Conservation (phyloP, 2,888 invertebrate genomes). For the Pheosia tremula region DNA sequence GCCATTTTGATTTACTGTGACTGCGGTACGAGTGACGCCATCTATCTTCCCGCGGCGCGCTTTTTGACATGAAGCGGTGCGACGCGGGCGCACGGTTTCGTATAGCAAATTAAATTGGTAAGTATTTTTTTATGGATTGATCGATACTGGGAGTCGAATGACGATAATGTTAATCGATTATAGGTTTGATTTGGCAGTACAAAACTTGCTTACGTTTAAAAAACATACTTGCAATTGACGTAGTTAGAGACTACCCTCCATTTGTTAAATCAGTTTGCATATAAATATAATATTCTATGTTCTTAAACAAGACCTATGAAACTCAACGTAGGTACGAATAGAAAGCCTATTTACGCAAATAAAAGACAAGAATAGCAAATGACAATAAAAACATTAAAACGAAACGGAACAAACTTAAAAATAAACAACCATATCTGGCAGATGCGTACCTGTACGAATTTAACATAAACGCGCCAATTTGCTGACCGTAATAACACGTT, state of each 20-base stretch:
- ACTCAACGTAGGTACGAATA: too few species aligned
- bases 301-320: too few species aligned
- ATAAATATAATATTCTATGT: too few species aligned
- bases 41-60: conserved; percentile 49
- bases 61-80: conserved; percentile 39
- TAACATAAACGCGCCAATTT: conserved; percentile 74
- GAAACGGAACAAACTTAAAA: conserved; percentile 21
- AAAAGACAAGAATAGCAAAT: not conserved
- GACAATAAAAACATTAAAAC: not conserved
- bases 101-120: conserved; percentile 19
- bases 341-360: not conserved
- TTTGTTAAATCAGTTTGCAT: too few species aligned
- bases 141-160: not conserved
- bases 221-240: too few species aligned
- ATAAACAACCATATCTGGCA: conserved; percentile 28
- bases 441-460: conserved; percentile 47
- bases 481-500: conserved; percentile 62
- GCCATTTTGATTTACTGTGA: conserved; percentile 68
- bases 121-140: conserved; percentile 13
- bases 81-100: conserved; percentile 16
- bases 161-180: not conserved
- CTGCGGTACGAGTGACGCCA: conserved; percentile 54
- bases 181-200: too few species aligned
- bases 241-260: too few species aligned
- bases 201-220: too few species aligned